A percentile compares a stretch with the other conserved stretches of the same genome.
These are phyloP conservation scores for Phyllotis vaccarum DNA, from an alignment of 2,797 vertebrate species.

Conservation along the genomic window DNA sequence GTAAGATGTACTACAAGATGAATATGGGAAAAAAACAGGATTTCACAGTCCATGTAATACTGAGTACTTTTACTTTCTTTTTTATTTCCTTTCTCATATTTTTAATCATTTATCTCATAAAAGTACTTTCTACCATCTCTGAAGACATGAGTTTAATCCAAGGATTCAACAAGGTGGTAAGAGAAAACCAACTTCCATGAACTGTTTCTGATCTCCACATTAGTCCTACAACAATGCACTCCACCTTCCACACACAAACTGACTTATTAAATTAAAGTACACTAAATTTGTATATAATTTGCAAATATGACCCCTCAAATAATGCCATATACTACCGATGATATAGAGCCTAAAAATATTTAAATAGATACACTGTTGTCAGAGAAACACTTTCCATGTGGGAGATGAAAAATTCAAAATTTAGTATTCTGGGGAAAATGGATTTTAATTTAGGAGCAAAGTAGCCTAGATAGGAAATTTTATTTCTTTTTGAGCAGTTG, in stretches of 20 bases:
- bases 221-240: background rate
- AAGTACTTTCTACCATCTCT: background rate
- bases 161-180: background rate
- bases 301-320: background rate
- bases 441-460: background rate
- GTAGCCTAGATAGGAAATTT: background rate
- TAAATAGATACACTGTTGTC: background rate
- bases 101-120: background rate
- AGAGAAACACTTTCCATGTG: background rate
- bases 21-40: background rate
- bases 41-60: background rate
- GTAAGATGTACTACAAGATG: background rate
- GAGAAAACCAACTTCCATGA: background rate
- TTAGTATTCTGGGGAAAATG: background rate
- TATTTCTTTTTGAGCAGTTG: background rate
- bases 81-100: background rate
- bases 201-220: background rate
- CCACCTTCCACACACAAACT: background rate
- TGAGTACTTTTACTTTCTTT: background rate
- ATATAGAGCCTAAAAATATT: background rate
- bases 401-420: background rate
- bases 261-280: background rate
- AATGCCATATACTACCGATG: background rate
- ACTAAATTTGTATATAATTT: background rate
- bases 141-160: background rate